These are phyloP conservation scores for Limenitis camilla DNA, from an alignment of 2,888 invertebrate species.

Conservation along the genomic window DNA sequence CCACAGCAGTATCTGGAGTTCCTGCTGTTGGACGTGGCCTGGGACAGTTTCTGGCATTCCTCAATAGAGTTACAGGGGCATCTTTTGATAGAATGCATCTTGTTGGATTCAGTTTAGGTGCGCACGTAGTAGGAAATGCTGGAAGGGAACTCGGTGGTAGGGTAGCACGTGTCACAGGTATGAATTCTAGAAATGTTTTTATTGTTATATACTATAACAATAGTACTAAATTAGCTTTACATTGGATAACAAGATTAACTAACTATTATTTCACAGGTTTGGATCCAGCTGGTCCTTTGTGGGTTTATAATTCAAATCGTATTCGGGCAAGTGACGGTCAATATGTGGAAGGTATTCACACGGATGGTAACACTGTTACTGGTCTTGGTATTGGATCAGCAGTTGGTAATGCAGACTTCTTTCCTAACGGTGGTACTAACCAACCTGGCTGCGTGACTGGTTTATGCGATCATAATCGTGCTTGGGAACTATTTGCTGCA, in stretches of 20 bases:
- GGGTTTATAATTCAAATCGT: slow-evolving; percentile 37
- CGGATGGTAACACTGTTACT: slow-evolving; percentile 36
- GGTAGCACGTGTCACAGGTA: slow-evolving; percentile 54
- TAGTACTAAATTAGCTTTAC: background rate
- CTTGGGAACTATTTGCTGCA: slow-evolving; percentile 43
- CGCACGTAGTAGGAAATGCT: slow-evolving; percentile 55
- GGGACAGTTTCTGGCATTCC: slow-evolving; percentile 35
- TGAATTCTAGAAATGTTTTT: slow-evolving; percentile 19
- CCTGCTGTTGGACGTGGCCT: slow-evolving; percentile 40
- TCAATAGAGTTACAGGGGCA: slow-evolving; percentile 22
- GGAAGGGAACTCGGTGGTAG: slow-evolving; percentile 40
- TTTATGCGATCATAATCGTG: slow-evolving; percentile 42
- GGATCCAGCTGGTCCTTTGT: slow-evolving; percentile 59
- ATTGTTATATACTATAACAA: background rate
- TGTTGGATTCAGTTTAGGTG: slow-evolving; percentile 64
- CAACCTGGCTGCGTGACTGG: slow-evolving; percentile 44
- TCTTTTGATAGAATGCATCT: slow-evolving; percentile 47
- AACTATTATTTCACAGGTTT: slow-evolving; percentile 35
- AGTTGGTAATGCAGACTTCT: slow-evolving; percentile 72
- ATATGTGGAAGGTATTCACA: slow-evolving; percentile 63
- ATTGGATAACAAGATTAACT: background rate
- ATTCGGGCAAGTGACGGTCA: slow-evolving; percentile 39
- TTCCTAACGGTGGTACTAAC: slow-evolving; percentile 67
- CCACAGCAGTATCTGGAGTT: slow-evolving; percentile 37
- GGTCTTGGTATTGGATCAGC: slow-evolving; percentile 32